Evolutionary conservation across 2,113 vertebrate species (phyloP), one percentile per base, ranked within the genome.

Genomic region (Clupea harengus): DNA sequence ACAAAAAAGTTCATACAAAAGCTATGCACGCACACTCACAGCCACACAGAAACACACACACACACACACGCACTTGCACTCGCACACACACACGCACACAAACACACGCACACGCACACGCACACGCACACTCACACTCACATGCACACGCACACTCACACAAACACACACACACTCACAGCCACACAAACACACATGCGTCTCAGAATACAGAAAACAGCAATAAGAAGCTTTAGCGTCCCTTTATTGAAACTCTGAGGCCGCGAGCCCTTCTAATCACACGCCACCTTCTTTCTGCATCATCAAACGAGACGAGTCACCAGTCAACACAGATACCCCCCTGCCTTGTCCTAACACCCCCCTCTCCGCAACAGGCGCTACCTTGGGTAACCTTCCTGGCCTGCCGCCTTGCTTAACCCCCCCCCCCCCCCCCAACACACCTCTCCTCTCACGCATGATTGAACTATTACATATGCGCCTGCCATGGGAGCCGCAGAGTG

Each of bases 321-420:
- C 54, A 57, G 54, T 57, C 54, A 57, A 57, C 54, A 57, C 17
- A 57, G 17, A 47, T 15, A 18, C 18, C 52, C 52, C 54, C 1
- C 54, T 52, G 10, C 10, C 50, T 52, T 15, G 3, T 52, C 50
- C 50, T 15, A 52, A 11, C 50, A 52, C 13, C 5, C 13, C 5
- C 50, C 50, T 15, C 78, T 81, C 17, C 4, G 84, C 85, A 87
- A 88, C 78, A 84, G 60, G 84, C 86, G 82, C 85, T 91, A 90
- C 88, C 87, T 90, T 86, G 84, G 87, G 67, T 88, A 87, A 93
- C 87, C 87, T 57, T 20, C 49, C n/a, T n/a, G 22, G 18, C 52
- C 17, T 57, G 17, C 52, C 85, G 85, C 81, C 75, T 39, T 39
- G 39, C 39, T 39, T 39, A 2, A 39, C 75, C 45, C 32, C 50